A percentile compares a stretch with the other conserved stretches of the same genome.
These are phyloP conservation scores for Rhizoglyphus robini DNA, from an alignment of 1,140 invertebrate species.

Conservation along the genomic window DNA sequence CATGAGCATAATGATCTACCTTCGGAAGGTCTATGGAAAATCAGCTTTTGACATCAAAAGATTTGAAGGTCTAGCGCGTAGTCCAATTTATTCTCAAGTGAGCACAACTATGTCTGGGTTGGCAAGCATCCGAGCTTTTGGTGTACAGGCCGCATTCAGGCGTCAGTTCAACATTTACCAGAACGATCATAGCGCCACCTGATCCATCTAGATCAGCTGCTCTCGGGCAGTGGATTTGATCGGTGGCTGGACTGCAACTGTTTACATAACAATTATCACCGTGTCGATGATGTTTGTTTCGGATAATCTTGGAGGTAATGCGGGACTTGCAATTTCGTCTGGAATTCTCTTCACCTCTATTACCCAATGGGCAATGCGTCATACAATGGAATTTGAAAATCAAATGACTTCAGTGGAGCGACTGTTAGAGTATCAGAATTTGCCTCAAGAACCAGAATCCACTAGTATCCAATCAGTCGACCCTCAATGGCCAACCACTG, in stretches of 20 bases:
- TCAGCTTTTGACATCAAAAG: too few relatives aligned
- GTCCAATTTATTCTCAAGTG: too few relatives aligned
- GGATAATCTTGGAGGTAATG: not conserved
- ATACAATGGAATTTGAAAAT: slow-evolving; percentile 62
- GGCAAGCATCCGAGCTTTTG: too few relatives aligned
- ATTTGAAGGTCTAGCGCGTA: too few relatives aligned
- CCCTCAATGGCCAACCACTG: slow-evolving; percentile 17
- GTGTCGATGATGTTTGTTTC: slow-evolving; percentile 1
- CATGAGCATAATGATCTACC: slow-evolving; percentile 51
- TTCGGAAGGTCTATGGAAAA: slow-evolving; percentile 59
- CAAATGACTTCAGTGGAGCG: slow-evolving; percentile 60
- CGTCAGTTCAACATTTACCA: not conserved
- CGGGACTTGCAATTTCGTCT: slow-evolving; percentile 40
- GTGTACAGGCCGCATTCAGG: not conserved
- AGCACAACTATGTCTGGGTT: not conserved
- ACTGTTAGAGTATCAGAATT: slow-evolving; percentile 45
- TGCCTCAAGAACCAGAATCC: slow-evolving; percentile 43
- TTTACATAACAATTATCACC: slow-evolving; percentile 45
- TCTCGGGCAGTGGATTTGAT: slow-evolving; percentile 65
- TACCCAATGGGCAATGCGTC: slow-evolving; percentile 68
- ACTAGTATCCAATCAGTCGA: too few relatives aligned
- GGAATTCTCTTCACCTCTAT: slow-evolving; percentile 57
- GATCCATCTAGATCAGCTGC: slow-evolving; percentile 56
- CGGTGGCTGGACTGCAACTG: slow-evolving; percentile 57
- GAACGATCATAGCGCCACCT: too few relatives aligned